Base-by-base conservation (phyloP, 1,140 invertebrate genomes). In the Drosophila kurseongensis region DNA sequence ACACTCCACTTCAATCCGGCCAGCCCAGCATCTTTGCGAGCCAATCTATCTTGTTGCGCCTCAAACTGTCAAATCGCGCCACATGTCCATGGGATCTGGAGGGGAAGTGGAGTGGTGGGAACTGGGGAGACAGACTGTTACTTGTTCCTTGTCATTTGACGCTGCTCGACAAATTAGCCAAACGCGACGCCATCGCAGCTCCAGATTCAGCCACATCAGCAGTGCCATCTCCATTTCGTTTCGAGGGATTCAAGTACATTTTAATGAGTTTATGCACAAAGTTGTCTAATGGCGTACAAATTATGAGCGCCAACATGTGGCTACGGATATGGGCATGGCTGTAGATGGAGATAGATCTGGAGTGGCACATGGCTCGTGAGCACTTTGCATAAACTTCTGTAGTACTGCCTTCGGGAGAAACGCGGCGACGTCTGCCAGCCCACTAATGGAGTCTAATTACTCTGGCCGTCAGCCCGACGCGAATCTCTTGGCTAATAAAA, bases 281-380 rank as follows among this genome's bases (percentile, higher is more conserved):
- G 80, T 83, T 80, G 80, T 80, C 83, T 88, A 88, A 89, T 88
- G 84, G 80, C 84, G 73, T 69, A 88, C 77, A 89, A 88, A 89
- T 89, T 88, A 88, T 88, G 85, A 88, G 80, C 84, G 79, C 84
- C 75, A 75, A 57, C 71, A 75, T 57, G 44, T 75, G 71, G 69
- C 71, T 27, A 68, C 42, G 69, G 51, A 41, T 32, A 61, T 73
- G 71, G 56, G 40, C 29, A 48, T 56, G 57, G 45, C 54, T 48
- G 58, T 10, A 52, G 45, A 42, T 66, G 36, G 48, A 77, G 45
- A 75, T 60, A 47, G 51, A 76, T 54, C 27, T 55, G 55, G 13
- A 68, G 57, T 69, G 63, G 63, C 50, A 56, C 35, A 69, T 69
- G 48, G 66, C 48, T 54, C 32, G 38, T 48, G 36, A 67, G 51